Percentiles rank a stretch among this genome's conserved stretches.
phyloP scores from a whole-genome alignment of 2,888 invertebrate genomes.

The Steromphala cineraria region DNA sequence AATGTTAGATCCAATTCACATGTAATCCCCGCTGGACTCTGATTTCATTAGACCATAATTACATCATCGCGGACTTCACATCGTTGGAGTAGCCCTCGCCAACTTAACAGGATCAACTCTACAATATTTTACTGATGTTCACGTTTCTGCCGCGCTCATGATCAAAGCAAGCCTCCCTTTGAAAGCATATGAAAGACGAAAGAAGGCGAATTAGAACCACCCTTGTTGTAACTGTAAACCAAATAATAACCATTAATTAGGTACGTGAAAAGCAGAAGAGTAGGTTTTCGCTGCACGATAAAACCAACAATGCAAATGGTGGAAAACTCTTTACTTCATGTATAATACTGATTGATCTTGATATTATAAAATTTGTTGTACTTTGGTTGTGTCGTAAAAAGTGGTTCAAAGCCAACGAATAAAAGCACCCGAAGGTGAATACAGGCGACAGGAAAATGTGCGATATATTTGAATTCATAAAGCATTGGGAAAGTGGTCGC shows the following conservation, averaged over 20 bases:
- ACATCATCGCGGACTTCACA: slow-evolving; percentile 1
- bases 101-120: slow-evolving; percentile 7
- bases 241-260: slow-evolving; percentile 9
- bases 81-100: neutral
- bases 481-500: neutral
- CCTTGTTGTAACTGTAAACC: neutral
- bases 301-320: neutral
- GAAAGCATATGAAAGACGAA: slow-evolving; percentile 9
- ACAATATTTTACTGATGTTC: slow-evolving; percentile 17
- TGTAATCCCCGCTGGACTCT: neutral
- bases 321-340: neutral
- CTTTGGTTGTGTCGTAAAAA: slow-evolving; percentile 13
- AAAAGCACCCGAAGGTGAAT: neutral
- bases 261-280: neutral
- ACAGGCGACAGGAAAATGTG: neutral
- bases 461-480: slow-evolving; percentile 20
- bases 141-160: neutral
- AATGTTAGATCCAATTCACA: slow-evolving; percentile 8
- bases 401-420: neutral
- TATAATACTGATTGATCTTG: neutral
- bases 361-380: slow-evolving; percentile 7
- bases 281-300: neutral
- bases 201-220: slow-evolving; percentile 5
- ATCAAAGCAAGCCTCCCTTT: slow-evolving; percentile 5
- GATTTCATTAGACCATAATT: slow-evolving; percentile 18